Evolutionary conservation across 2,797 vertebrate genomes (phyloP), one percentile per base, ranked within the genome.

Genomic region (Muscicapa striata): DNA sequence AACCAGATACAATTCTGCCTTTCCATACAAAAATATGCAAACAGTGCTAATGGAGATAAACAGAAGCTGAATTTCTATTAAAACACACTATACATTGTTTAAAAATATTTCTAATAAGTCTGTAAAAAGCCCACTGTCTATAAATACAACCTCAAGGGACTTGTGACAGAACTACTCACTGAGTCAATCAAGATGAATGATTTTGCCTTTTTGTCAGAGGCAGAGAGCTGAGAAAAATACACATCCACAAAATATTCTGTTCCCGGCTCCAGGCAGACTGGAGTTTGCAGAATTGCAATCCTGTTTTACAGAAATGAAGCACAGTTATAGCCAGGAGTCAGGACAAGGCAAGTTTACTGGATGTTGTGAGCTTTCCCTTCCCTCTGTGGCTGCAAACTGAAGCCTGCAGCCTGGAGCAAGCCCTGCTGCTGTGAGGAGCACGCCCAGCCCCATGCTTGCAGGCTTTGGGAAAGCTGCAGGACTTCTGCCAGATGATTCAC

Each of bases 111-210:
- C 38, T 9, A 84, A 16, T 76, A 82, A 58, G 48, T 66, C 26
- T 59, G 11, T 63, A 19, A 64, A 92, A 83, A 40, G 19, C 11
- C 7, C 21, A 67, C 36, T 41, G 15, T 40, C 12, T 79, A 59
- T 63, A 94, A 91, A 79, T 38, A 79, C 30, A 91, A 13, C 15
- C 23, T 64, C 43, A 84, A 93, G 49, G 29, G 57, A 86, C n/a
- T 41, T 26, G 26, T 49, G 72, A 76, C 38, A 84, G 48, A 59
- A 41, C 52, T 92, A 97, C 98, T 99, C 97, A 99, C 98, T 68
- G 98, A 99, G 96, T 99, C 99, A 46, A 99, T 97, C 85, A 99
- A 97, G 94, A 98, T 97, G 95, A 98, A 97, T 2, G 97, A 96
- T 80, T 92, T 96, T 43, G 67, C 41, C 9, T 88, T 87, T 57